These are phyloP conservation scores for Ridgeia piscesae DNA, from an alignment of 1,140 invertebrate species.

Conservation along the genomic window DNA sequence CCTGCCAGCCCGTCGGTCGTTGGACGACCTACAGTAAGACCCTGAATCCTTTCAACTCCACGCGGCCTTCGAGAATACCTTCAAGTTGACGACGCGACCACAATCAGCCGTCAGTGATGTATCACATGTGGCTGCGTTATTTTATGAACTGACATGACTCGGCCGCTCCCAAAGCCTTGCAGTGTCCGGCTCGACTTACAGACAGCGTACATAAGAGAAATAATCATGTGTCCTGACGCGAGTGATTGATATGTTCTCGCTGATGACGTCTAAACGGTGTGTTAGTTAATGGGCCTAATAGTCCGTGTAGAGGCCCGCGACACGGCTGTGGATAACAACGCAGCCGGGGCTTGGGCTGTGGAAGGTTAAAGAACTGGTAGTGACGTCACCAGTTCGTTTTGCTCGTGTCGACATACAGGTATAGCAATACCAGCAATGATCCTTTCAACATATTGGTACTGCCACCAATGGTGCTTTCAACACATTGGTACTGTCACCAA, in stretches of 20 bases:
- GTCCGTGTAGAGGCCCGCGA: background rate
- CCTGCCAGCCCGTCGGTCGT: background rate
- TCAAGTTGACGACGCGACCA: background rate
- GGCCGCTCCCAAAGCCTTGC: background rate
- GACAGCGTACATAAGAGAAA: background rate
- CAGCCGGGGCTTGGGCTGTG: background rate
- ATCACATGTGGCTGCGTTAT: background rate
- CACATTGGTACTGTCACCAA: background rate
- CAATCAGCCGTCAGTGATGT: background rate
- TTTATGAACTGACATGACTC: background rate
- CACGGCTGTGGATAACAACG: background rate
- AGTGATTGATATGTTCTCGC: background rate
- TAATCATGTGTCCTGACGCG: background rate
- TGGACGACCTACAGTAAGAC: background rate
- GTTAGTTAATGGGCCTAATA: background rate
- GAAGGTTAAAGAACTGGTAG: background rate
- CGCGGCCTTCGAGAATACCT: background rate
- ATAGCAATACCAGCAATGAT: too few species aligned
- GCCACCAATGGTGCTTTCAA: background rate
- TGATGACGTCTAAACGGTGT: background rate
- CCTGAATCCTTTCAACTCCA: background rate
- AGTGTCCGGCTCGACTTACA: background rate
- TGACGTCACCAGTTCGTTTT: too few species aligned
- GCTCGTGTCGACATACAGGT: background rate
- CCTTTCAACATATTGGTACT: background rate